A percentile compares a stretch with the other conserved stretches of the same genome.
Evolutionary conservation across 2,113 vertebrate genomes (phyloP).

Genomic region (Paratilapia polleni): DNA sequence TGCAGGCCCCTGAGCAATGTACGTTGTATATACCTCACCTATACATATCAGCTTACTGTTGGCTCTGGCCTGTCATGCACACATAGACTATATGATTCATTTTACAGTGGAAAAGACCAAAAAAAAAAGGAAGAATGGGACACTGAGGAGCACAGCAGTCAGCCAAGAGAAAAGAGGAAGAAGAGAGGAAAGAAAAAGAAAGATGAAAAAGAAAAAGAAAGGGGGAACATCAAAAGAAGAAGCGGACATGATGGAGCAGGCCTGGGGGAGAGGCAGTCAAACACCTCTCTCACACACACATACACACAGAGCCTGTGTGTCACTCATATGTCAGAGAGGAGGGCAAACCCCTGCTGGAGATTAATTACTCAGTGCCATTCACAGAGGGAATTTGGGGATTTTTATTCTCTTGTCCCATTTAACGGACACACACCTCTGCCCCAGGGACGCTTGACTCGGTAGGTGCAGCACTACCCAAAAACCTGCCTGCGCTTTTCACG

Average conservation of each 20-base stretch:
- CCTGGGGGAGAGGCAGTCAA: conserved; percentile 62
- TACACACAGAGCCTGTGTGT: conserved; percentile 34
- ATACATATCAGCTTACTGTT: not conserved
- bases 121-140: conserved; percentile 15
- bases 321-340: conserved; percentile 65
- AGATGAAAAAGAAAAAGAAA: too few species aligned
- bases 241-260: conserved; percentile 62
- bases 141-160: conserved; percentile 22
- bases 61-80: conserved; percentile 2
- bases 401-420: conserved; percentile 60
- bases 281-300: conserved; percentile 34
- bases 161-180: conserved; percentile 1
- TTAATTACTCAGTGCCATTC: conserved; percentile 64
- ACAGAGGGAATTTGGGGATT: conserved; percentile 66
- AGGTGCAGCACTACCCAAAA: not conserved
- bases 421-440: conserved; percentile 53
- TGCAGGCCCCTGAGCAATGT: not conserved
- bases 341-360: conserved; percentile 66
- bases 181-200: not conserved
- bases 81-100: conserved; percentile 1
- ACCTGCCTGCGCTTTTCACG: not conserved
- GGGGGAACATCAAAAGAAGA: conserved; percentile 59
- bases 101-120: conserved; percentile 15
- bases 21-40: not conserved
- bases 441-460: conserved; percentile 1